Base-by-base conservation (phyloP, 2,888 invertebrate species). In the Rhogogaster chlorosoma region DNA sequence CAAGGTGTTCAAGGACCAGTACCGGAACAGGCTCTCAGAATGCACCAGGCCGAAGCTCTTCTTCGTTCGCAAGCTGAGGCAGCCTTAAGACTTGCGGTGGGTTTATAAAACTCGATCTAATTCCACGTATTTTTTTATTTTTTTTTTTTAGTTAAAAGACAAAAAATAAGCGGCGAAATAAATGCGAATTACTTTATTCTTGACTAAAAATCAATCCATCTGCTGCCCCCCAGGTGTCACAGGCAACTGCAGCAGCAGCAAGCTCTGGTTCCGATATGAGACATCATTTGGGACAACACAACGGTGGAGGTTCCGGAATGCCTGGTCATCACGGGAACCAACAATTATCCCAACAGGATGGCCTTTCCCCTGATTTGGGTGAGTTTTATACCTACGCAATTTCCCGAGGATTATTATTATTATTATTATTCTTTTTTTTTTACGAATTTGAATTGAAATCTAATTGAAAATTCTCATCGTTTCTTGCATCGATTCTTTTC, bases 51-150 rank as follows among this genome's bases (percentile, higher is more conserved):
- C 0, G 97, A 97, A 93, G 97, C 97, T 0, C 94, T 98, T 83
- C 94, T 98, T 32, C 95, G 98, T 91, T 97, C 97, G 89, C 98
- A 98, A 91, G 98, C 98, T 0, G 98, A 98, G 93, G 97, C 97
- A 0, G 97, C 97, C 7, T 94, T 98, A 57, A 95, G 98, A 90
- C 93, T 98, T 85, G 98, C 98, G 53, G 98, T 98, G 87, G 26
- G 83, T 29, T 45, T 18, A 26, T 12, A 5, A 12, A 9, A 18
- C 3, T 49, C 18, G 3, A 15, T 3, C 45, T n/a, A n/a, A n/a
- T n/a, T n/a, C n/a, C n/a, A n/a, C n/a, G n/a, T n/a, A n/a, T n/a
- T n/a, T n/a, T n/a, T n/a, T n/a, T n/a, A n/a, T n/a, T n/a, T n/a
- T n/a, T n/a, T n/a, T n/a, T 26, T 67, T 32, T 32, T 32, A 1